A percentile compares a stretch with the other conserved stretches of the same genome.
These are phyloP conservation scores for Asteroscopus sphinx DNA, from an alignment of 2,888 invertebrate genomes.

Conservation along the genomic window DNA sequence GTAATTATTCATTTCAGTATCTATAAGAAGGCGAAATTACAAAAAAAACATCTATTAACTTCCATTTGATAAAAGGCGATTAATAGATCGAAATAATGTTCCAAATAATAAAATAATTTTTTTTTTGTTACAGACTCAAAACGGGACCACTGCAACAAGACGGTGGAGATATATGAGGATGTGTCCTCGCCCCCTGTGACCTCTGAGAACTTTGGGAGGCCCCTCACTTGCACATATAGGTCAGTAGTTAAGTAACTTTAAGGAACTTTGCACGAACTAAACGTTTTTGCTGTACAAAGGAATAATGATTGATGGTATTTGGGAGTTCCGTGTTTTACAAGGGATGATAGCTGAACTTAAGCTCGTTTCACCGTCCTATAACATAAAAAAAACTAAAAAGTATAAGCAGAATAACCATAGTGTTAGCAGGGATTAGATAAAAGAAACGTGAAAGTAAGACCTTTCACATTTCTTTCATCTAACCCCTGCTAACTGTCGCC, in stretches of 20 bases:
- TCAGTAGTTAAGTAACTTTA: constrained; percentile 50
- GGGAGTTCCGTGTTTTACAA: constrained; percentile 23
- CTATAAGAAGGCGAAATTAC: too few relatives aligned
- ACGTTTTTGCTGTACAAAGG: constrained; percentile 29
- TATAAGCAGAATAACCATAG: too few relatives aligned
- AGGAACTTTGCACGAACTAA: constrained; percentile 19
- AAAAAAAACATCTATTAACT: too few relatives aligned
- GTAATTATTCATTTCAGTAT: too few relatives aligned
- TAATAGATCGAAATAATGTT: background rate
- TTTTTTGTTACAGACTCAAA: constrained; percentile 89
- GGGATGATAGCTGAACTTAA: constrained; percentile 28
- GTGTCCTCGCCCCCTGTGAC: constrained; percentile 96
- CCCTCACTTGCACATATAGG: constrained; percentile 96
- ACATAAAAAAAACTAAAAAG: too few relatives aligned
- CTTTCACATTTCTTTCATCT: too few relatives aligned
- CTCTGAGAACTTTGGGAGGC: constrained; percentile 94
- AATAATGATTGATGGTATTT: constrained; percentile 47
- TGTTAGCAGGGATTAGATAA: too few relatives aligned
- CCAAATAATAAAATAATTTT: background rate
- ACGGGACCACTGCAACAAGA: constrained; percentile 97
- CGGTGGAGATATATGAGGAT: constrained; percentile 97
- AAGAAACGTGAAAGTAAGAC: too few relatives aligned
- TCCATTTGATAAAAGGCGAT: background rate
- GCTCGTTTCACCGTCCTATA: too few relatives aligned
- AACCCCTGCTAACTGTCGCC: too few relatives aligned